phyloP scores from a whole-genome alignment of 2,888 invertebrate genomes.

The Xestoiulus laeticollis region DNA sequence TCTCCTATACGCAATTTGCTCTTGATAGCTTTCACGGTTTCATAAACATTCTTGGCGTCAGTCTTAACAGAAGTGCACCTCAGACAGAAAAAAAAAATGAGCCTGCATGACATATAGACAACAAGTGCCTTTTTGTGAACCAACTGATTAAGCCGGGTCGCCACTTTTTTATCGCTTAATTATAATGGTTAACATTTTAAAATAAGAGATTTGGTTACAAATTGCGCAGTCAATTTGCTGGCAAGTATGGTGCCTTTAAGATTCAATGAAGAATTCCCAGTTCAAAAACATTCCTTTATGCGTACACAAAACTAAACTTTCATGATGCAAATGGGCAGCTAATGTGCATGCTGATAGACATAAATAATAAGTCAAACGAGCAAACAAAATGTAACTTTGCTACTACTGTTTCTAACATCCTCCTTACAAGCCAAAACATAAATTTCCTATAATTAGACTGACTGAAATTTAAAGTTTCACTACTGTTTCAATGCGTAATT shows the following conservation, averaged over 20 bases:
- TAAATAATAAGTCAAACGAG: conserved; percentile 23
- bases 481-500: conserved; percentile 15
- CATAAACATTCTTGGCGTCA: conserved; percentile 30
- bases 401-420: background rate
- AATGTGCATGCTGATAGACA: background rate
- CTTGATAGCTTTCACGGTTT: background rate
- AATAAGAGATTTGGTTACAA: background rate
- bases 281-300: background rate
- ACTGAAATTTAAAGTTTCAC: conserved; percentile 1
- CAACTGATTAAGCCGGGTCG: background rate
- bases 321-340: background rate
- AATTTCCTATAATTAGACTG: conserved; percentile 10
- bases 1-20: background rate
- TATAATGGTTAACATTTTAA: background rate
- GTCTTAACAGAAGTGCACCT: background rate
- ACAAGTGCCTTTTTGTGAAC: background rate
- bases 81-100: background rate
- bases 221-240: background rate
- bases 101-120: background rate
- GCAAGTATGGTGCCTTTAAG: background rate
- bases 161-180: background rate
- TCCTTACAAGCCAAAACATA: conserved; percentile 12
- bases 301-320: background rate
- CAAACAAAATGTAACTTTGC: background rate
- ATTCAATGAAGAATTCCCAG: background rate